phyloP scores from a whole-genome alignment of 1,140 invertebrate genomes.

The Lamellibrachia luymesi region DNA sequence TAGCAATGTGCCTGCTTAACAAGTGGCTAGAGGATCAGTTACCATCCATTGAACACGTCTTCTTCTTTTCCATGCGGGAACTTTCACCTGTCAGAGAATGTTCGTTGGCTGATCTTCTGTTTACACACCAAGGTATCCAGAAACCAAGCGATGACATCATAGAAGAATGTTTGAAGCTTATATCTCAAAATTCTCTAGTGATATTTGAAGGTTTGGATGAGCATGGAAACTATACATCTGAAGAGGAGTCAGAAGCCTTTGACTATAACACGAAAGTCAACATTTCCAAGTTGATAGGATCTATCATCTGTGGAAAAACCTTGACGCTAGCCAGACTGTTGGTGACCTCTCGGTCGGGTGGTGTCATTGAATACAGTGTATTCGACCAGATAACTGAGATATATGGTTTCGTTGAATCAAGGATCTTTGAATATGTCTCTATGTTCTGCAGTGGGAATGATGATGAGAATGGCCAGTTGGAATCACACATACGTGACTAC shows the following conservation, averaged over 20 bases:
- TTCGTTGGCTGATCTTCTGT: neutral
- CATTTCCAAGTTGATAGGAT: neutral
- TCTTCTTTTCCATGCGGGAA: neutral
- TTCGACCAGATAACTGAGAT: neutral
- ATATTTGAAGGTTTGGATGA: too few relatives aligned
- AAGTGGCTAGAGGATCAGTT: neutral
- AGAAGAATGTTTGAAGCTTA: too few relatives aligned
- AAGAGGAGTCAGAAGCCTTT: too few relatives aligned
- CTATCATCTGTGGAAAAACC: neutral
- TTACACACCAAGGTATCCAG: too few relatives aligned
- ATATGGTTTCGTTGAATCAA: neutral
- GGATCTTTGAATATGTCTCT: neutral
- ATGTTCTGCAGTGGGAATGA: neutral
- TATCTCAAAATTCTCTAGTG: too few relatives aligned
- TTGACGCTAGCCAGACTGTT: neutral
- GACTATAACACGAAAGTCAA: too few relatives aligned
- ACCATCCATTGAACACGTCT: neutral
- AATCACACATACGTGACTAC: neutral
- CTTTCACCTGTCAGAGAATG: neutral
- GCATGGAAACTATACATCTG: too few relatives aligned
- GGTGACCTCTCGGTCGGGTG: neutral
- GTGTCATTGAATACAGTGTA: neutral
- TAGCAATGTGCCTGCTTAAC: neutral
- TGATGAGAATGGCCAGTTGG: neutral
- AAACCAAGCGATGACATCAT: too few relatives aligned